Evolutionary conservation across 64 coral and sea anemone genomes (phyloP), one percentile per base, ranked within the genome.

Genomic region (Montipora cactus): DNA sequence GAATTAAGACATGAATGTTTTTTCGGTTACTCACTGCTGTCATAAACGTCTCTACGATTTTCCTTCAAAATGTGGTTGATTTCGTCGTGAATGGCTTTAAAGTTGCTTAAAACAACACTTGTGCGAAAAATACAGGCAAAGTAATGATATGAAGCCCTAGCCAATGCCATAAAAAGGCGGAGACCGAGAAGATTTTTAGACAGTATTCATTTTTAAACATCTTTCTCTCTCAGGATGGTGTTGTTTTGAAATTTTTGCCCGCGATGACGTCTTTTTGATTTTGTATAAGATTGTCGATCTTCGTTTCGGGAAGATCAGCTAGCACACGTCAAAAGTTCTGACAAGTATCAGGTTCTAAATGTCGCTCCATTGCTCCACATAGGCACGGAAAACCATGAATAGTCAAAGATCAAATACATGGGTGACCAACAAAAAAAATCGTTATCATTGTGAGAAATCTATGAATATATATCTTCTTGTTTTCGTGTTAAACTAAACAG

Each of bases 161-260:
- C 44, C 18, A 50, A 37, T 86, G 18, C 82, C 62, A 49, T 86
- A 86, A 72, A 86, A 71, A 45, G 64, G 64, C 37, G 66, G 15
- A 44, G 47, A 18, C 8, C 16, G 23, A 49, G 16, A 47, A 50
- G n/a, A 6, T 15, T 78, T 76, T 7, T 12, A 50, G 67, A 22
- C 45, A 49, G 45, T 71, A 86, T 86, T 71, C 82, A 86, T 86
- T 86, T 86, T 86, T 86, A 86, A 86, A 86, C 66, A 86, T 71
- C 66, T 70, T 86, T 50, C 19, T 86, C n/a, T 21, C 62, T 72
- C 66, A 15, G 46, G 9, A 50, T 71, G 9, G 64, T 20, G 8
- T 71, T 86, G 66, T 86, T 86, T 86, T 71, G 15, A 72, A 68
- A 70, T 86, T 21, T 5, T n/a, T 71, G 66, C 44, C 82, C 82